Percentiles rank a stretch among this genome's conserved stretches.
phyloP scores from a whole-genome alignment of 2,113 vertebrate species.

The Hippolais icterina region DNA sequence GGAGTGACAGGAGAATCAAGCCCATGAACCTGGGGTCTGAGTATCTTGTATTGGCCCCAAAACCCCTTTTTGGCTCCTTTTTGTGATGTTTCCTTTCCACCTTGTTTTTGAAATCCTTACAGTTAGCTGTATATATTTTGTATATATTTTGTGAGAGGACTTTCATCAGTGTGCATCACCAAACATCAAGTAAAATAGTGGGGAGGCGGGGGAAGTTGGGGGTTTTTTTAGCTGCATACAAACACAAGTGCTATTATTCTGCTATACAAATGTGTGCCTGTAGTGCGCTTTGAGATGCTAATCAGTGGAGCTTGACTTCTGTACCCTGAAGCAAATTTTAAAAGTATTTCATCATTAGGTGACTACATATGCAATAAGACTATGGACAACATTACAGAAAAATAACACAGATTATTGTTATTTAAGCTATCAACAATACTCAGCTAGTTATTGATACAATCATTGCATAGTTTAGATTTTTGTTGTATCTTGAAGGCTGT shows the following conservation, averaged over 20 bases:
- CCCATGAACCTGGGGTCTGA: neutral
- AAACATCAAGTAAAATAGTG: neutral
- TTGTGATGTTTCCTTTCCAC: neutral
- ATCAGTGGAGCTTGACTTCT: slow-evolving; percentile 76
- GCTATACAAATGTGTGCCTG: slow-evolving; percentile 66
- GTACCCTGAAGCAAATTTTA: slow-evolving; percentile 62
- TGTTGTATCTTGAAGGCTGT: neutral
- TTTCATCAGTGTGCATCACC: neutral
- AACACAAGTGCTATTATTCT: slow-evolving; percentile 37
- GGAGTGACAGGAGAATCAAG: neutral
- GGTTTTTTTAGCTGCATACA: neutral
- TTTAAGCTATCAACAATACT: neutral
- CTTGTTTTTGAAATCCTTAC: neutral
- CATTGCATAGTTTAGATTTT: neutral
- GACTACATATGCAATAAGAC: slow-evolving; percentile 28
- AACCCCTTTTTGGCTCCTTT: neutral
- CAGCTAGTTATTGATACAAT: neutral
- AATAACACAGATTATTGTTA: slow-evolving; percentile 5
- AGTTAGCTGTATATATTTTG: neutral
- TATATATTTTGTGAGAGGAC: neutral
- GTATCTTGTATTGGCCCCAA: neutral
- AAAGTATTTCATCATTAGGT: slow-evolving; percentile 56
- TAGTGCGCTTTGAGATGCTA: slow-evolving; percentile 58
- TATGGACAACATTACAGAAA: slow-evolving; percentile 24
- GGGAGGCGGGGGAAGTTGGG: too few species aligned